These are phyloP conservation scores for Teleiodes luculella DNA, from an alignment of 2,888 invertebrate genomes.

Conservation along the genomic window DNA sequence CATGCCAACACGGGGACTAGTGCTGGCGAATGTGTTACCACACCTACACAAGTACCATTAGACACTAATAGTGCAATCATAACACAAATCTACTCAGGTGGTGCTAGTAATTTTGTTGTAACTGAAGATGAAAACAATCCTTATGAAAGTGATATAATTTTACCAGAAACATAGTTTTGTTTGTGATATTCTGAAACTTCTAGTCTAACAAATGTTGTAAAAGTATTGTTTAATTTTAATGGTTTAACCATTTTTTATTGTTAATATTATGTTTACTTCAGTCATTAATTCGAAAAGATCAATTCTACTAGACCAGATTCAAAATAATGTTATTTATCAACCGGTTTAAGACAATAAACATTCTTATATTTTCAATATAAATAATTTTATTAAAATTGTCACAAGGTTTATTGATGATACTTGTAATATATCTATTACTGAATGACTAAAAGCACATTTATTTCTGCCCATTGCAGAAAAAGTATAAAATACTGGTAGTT, in stretches of 20 bases:
- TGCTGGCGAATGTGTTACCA: constrained; percentile 42
- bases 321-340: no score
- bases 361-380: constrained; percentile 15
- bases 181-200: background rate
- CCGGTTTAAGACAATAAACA: no score
- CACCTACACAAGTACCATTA: constrained; percentile 52
- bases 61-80: constrained; percentile 35
- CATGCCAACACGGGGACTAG: constrained; percentile 89
- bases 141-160: background rate
- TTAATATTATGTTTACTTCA: background rate
- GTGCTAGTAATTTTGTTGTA: constrained; percentile 67
- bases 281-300: no score
- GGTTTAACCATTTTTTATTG: background rate
- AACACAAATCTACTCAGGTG: constrained; percentile 59
- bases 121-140: constrained; percentile 28
- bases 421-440: constrained; percentile 37
- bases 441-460: constrained; percentile 35
- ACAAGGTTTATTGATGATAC: constrained; percentile 17
- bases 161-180: background rate
- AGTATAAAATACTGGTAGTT: constrained; percentile 32
- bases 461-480: constrained; percentile 18
- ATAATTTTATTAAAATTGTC: constrained; percentile 27
- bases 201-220: constrained; percentile 12
- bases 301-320: no score
- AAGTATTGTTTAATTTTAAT: background rate